Evolutionary conservation across 2,113 vertebrate genomes (phyloP), one percentile per base, ranked within the genome.

Genomic region (Grus americana): DNA sequence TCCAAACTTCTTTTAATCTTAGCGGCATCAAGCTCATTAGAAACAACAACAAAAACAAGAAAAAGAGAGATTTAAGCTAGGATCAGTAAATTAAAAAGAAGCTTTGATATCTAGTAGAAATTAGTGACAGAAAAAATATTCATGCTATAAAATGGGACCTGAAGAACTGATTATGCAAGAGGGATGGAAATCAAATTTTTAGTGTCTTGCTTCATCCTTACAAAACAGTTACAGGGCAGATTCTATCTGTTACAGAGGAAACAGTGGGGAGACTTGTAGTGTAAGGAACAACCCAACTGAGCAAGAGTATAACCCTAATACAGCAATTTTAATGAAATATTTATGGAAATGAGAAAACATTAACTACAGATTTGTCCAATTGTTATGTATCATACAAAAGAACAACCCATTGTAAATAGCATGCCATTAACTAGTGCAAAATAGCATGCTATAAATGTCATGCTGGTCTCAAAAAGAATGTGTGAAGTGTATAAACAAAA

Each of bases 61-160:
- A 62, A 80, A 74, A 49, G 36, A 75, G 10, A 76, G 2, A 50
- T 88, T 90, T 83, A 83, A 95, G 26, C 21, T 80, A 49, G n/a
- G 29, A 86, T 93, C 38, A 86, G 54, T 95, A 92, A 79, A 83
- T 50, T 84, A 44, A 82, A 91, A 93, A 71, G 44, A 46, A 81
- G 24, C 61, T 94, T 95, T 96, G 88, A 92, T 90, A 79, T 36
- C 27, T 68, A 79, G 34, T 49, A 95, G 42, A 92, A 93, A 90
- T 85, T 61, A 84, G 32, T 24, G 23, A 55, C 61, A 55, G 55
- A 80, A 94, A 90, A 96, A 90, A 49, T 50, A 89, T 72, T 3
- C 0, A 0, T 83, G 13, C 59, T 81, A 52, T 44, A 70, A 96
- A 92, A 89, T 83, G 67, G 13, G 40, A 88, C 58, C 70, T n/a